Conservation (phyloP, 2,888 invertebrate species). For the Uropetala carovei region DNA sequence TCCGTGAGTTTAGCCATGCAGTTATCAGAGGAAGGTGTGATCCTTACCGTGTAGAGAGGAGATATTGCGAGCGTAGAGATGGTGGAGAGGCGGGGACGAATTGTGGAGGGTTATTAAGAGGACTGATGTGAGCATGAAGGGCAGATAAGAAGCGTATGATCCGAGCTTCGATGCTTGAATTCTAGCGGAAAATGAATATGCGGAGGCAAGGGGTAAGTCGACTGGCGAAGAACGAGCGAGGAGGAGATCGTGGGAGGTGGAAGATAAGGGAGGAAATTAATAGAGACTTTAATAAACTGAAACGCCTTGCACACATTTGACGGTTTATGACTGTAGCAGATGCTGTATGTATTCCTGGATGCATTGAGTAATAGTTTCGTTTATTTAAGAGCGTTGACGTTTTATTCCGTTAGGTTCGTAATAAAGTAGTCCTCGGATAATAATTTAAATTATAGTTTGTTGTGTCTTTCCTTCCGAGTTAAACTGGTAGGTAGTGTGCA, state of each 20-base stretch:
- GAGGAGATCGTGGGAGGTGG: no score
- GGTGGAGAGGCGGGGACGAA: no score
- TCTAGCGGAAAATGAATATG: background rate
- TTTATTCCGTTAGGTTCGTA: no score
- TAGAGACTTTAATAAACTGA: background rate
- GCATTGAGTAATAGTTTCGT: background rate
- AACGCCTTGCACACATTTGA: background rate
- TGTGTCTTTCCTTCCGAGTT: no score
- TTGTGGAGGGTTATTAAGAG: background rate
- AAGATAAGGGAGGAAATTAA: conserved; percentile 5
- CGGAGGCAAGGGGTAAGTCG: background rate
- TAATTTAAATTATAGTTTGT: no score
- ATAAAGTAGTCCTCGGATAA: no score
- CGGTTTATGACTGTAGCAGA: background rate
- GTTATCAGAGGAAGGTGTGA: background rate
- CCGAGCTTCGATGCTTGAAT: background rate
- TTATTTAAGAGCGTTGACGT: no score
- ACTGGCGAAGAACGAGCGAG: background rate
- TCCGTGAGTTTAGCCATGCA: background rate
- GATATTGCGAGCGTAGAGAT: no score
- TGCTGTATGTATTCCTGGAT: background rate
- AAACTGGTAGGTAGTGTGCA: no score
- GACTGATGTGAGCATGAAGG: background rate
- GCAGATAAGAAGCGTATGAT: background rate
- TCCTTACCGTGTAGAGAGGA: no score